Base-by-base conservation (phyloP, 2,797 vertebrate species). In the Enteromius treurensis region DNA sequence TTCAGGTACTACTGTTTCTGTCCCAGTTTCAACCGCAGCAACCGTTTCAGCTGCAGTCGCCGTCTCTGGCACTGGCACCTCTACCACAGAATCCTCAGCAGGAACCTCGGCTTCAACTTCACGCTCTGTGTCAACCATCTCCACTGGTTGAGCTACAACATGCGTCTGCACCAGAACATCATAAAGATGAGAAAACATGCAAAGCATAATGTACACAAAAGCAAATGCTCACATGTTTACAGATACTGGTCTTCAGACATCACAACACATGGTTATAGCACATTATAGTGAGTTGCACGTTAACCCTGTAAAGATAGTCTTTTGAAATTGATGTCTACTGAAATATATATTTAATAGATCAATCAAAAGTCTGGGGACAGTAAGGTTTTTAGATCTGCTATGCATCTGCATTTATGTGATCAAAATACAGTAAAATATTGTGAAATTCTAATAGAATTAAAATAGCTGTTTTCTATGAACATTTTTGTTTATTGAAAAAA, bases 31-130 rank as follows among this genome's bases (percentile, higher is more conserved):
- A 90, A 92, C 90, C 90, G 90, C 88, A 32, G 77, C 32, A 45
- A 65, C 77, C 79, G 87, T 74, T 79, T 90, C 87, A 77, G 85
- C 67, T 88, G 88, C 84, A 51, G 90, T 82, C 88, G 88, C 53
- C 0, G 17, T 26, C 29, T 67, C 75, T 58, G 55, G 45, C 65
- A 42, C 40, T 69, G 65, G 11, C 5, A 68, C 17, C 11, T 79
- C 47, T 34, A 53, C 17, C 65, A 49, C 40, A 15, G 51, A 51
- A 26, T 78, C 65, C 37, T 58, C 62, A 55, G 60, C 17, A 60
- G 51, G 49, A 83, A 15, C 26, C 21, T 75, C 58, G 53, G n/a
- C 70, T 65, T 81, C 29, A 64, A 14, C 34, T 60, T 62, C 51
- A 19, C 0, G 1, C 51, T 70, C 0, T 1, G n/a, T 53, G 47